Percentiles rank a stretch among this genome's conserved stretches.
Conservation (phyloP, 2,888 invertebrate genomes). For the Xestobium rufovillosum region DNA sequence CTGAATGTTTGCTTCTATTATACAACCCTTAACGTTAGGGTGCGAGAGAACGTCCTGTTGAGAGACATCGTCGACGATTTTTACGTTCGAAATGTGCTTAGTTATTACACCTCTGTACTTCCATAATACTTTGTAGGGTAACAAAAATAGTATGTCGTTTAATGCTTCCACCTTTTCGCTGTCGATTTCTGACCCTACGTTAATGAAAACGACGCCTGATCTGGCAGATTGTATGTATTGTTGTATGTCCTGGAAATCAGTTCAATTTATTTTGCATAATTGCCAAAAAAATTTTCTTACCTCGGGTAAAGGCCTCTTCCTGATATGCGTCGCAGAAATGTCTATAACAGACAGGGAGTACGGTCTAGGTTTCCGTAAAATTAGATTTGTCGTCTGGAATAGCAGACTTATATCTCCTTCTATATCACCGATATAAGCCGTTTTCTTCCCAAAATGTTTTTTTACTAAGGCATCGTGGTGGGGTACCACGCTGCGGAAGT, state of each 20-base stretch:
- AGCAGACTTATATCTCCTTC: conserved; percentile 1
- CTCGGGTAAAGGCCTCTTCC: too few relatives aligned
- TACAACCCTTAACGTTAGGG: not conserved
- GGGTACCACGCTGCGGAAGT: not conserved
- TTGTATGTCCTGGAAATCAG: too few relatives aligned
- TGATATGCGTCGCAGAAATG: too few relatives aligned
- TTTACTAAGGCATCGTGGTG: not conserved
- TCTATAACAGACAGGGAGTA: not conserved
- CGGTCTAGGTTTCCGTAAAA: not conserved
- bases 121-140: conserved; percentile 2
- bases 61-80: not conserved
- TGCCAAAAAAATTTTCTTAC: too few relatives aligned
- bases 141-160: too few relatives aligned
- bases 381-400: not conserved
- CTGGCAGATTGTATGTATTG: too few relatives aligned
- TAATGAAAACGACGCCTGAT: too few relatives aligned
- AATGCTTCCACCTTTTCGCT: too few relatives aligned
- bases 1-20: not conserved
- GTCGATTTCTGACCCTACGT: too few relatives aligned
- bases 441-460: not conserved
- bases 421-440: not conserved
- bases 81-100: not conserved
- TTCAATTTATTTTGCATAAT: too few relatives aligned
- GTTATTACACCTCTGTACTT: not conserved
- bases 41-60: not conserved